Base-by-base conservation (phyloP, 92 coral and sea anemone genomes). In the Zoanthus solanderi region DNA sequence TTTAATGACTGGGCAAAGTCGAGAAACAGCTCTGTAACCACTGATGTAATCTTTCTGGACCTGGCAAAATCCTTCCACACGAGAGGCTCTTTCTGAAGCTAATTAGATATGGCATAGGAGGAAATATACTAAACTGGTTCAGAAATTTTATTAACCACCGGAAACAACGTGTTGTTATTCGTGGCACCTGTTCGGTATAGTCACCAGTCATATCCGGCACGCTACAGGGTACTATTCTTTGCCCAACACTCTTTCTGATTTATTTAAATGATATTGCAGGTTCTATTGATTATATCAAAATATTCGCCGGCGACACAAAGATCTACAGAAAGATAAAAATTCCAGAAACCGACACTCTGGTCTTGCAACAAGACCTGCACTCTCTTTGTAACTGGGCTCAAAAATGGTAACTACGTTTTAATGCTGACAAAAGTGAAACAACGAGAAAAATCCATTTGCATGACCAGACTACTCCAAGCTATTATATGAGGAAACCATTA, bases 181-280 rank as follows among this genome's bases (percentile, higher is more conserved):
- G 37, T 16, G 75, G 45, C 18, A 71, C 32, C 18, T 31, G 75
- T 71, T 71, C 75, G 11, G 75, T 18, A 23, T 71, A 46, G 75
- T 71, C 75, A 18, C 75, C 75, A 71, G 75, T 71, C 18, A 71
- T 71, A 71, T 71, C 75, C 4, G 75, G 75, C 14, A 23, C 75
- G 12, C 75, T 44, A 18, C 75, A 71, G 30, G 75, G 75, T 4
- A 71, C 75, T 10, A 71, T 71, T 71, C 75, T 65, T 28, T 14
- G 71, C 10, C 71, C 71, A 7, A 14, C 16, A 65, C 71, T 16
- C n/a, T n/a, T n/a, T n/a, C 0, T 65, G 16, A 65, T 65, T 9
- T 65, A 65, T 18, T 9, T 65, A 9, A 65, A 65, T 14, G 71
- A 65, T 16, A 65, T 65, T 14, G 5, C 71, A 9, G 71, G 31